These are phyloP conservation scores for Noctua janthe DNA, from an alignment of 2,888 invertebrate genomes.

Conservation along the genomic window DNA sequence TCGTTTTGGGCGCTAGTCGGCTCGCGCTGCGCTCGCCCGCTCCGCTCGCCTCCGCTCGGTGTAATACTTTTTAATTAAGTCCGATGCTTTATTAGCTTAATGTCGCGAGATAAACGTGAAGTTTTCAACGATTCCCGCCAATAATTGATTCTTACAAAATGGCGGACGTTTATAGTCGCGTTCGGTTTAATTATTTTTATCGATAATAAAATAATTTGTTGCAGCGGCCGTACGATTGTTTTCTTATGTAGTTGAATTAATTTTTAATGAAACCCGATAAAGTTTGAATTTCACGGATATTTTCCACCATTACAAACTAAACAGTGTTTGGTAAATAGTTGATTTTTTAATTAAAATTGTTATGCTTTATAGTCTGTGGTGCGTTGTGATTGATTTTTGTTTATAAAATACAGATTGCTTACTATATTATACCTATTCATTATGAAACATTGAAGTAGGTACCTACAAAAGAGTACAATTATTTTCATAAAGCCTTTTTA, in stretches of 20 bases:
- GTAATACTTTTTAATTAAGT: slow-evolving; percentile 89
- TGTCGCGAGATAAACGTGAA: slow-evolving; percentile 82
- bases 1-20: slow-evolving; percentile 79
- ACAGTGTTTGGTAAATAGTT: slow-evolving; percentile 89
- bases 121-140: slow-evolving; percentile 79
- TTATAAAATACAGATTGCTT: slow-evolving; percentile 67
- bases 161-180: slow-evolving; percentile 69
- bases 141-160: slow-evolving; percentile 77
- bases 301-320: slow-evolving; percentile 87
- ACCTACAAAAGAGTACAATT: slow-evolving; percentile 10
- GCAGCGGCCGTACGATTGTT: slow-evolving; percentile 67
- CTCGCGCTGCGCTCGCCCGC: slow-evolving; percentile 73
- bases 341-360: slow-evolving; percentile 88
- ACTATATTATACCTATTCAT: slow-evolving; percentile 52
- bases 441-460: slow-evolving; percentile 47
- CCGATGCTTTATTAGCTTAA: slow-evolving; percentile 90
- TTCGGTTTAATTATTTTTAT: slow-evolving; percentile 77
- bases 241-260: slow-evolving; percentile 78
- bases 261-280: slow-evolving; percentile 86
- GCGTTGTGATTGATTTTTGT: slow-evolving; percentile 83
- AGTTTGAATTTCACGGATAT: slow-evolving; percentile 88
- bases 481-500: slow-evolving; percentile 32
- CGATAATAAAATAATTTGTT: slow-evolving; percentile 79
- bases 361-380: slow-evolving; percentile 74
- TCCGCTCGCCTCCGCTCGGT: slow-evolving; percentile 70